A percentile compares a stretch with the other conserved stretches of the same genome.
Evolutionary conservation across 1,140 invertebrate genomes (phyloP).

Genomic region (Phymastichus coffea): DNA sequence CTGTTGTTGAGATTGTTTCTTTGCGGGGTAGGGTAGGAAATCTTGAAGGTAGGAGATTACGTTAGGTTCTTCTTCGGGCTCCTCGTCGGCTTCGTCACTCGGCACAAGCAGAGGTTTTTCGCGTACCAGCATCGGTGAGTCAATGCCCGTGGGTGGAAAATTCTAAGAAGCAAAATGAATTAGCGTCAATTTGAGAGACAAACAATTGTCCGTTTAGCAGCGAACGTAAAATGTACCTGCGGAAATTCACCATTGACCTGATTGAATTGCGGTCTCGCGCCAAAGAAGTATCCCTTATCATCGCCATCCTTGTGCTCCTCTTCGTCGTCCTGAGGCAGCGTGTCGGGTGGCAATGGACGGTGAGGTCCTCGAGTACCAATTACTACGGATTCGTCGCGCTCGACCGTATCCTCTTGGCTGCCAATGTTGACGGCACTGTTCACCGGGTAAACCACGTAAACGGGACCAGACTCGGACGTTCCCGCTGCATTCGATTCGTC

Average conservation of each 20-base stretch:
- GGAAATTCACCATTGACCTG: constrained; percentile 37
- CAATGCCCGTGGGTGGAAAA: constrained; percentile 62
- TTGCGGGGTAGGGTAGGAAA: constrained; percentile 54
- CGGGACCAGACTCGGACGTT: constrained; percentile 36
- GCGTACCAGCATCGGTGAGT: constrained; percentile 40
- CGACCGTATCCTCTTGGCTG: constrained; percentile 52
- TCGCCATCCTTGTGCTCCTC: background rate
- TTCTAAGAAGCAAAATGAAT: constrained; percentile 31
- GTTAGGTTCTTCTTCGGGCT: constrained; percentile 35
- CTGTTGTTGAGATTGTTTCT: constrained; percentile 40
- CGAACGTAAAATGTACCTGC: constrained; percentile 13
- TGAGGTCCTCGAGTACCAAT: constrained; percentile 60
- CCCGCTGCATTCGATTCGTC: background rate
- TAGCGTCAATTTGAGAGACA: background rate
- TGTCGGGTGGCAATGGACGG: constrained; percentile 59
- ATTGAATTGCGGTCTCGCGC: constrained; percentile 37
- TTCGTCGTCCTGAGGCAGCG: constrained; percentile 36
- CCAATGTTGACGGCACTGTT: constrained; percentile 55
- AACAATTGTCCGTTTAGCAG: background rate
- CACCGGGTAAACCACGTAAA: constrained; percentile 68
- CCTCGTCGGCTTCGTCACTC: constrained; percentile 37
- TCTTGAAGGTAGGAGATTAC: constrained; percentile 59
- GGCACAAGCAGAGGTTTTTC: constrained; percentile 51
- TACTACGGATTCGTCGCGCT: constrained; percentile 58
- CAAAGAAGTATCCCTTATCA: background rate